A percentile compares a stretch with the other conserved stretches of the same genome.
These are phyloP conservation scores for Nerophis ophidion DNA, from an alignment of 2,113 vertebrate genomes.

Conservation along the genomic window DNA sequence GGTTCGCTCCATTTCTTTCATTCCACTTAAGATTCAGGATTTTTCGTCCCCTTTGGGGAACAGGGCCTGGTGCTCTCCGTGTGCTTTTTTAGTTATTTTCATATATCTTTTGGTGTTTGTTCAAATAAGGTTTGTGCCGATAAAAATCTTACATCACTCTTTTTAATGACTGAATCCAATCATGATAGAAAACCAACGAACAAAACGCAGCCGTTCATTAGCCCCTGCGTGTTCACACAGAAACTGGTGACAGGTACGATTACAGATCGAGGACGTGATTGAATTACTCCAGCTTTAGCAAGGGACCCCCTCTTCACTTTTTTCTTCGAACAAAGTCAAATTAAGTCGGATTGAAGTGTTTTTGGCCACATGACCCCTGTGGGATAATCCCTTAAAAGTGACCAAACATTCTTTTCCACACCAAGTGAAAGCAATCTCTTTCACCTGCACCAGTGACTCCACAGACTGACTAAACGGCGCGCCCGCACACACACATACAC, in stretches of 20 bases:
- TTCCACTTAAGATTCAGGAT: too few relatives aligned
- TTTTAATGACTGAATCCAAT: too few relatives aligned
- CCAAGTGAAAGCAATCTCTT: slow-evolving; percentile 38
- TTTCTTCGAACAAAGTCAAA: slow-evolving; percentile 29
- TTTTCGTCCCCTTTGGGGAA: too few relatives aligned
- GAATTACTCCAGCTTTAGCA: slow-evolving; percentile 4
- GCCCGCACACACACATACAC: slow-evolving; percentile 4
- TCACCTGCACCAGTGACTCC: slow-evolving; percentile 8
- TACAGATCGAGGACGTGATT: not conserved
- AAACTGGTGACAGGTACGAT: slow-evolving; percentile 16
- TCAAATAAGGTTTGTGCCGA: too few relatives aligned
- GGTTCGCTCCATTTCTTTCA: too few relatives aligned
- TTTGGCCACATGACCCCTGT: slow-evolving; percentile 28
- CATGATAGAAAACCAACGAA: not conserved
- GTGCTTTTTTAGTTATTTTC: too few relatives aligned
- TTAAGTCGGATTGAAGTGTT: slow-evolving; percentile 39
- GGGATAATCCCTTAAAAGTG: slow-evolving; percentile 47
- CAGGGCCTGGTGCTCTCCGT: too few relatives aligned
- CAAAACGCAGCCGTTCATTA: not conserved
- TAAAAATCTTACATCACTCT: too few relatives aligned
- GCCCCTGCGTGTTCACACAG: not conserved
- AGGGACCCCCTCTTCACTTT: slow-evolving; percentile 12
- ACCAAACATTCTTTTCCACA: slow-evolving; percentile 54
- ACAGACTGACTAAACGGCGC: not conserved
- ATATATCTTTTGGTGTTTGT: too few relatives aligned